These are phyloP conservation scores for Artibeus lituratus DNA, from an alignment of 2,797 vertebrate species.

Conservation along the genomic window DNA sequence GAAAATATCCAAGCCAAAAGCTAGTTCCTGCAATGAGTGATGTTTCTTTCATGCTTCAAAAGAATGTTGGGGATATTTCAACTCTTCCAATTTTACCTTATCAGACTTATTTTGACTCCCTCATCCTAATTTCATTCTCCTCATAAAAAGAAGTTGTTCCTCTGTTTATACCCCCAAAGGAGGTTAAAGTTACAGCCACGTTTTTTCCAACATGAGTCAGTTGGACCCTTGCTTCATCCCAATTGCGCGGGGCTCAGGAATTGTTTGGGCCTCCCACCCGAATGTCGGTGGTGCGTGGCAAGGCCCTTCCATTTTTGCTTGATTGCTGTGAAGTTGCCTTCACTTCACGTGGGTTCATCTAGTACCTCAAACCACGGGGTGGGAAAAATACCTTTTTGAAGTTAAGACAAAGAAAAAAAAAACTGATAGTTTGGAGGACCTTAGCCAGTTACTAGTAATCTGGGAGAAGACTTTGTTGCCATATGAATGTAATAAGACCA, in stretches of 20 bases:
- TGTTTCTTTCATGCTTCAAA: not conserved
- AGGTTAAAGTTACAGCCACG: not conserved
- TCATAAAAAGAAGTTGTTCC: not conserved
- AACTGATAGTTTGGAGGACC: not conserved
- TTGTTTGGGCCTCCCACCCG: not conserved
- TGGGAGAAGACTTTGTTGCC: not conserved
- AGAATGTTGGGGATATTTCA: not conserved
- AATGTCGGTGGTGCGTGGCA: not conserved
- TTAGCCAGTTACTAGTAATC: not conserved
- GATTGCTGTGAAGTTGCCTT: conserved; percentile 29
- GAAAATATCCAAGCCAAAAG: not conserved
- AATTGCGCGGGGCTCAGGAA: not conserved
- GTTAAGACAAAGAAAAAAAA: not conserved
- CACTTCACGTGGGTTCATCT: not conserved
- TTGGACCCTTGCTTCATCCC: not conserved
- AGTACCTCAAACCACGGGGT: not conserved
- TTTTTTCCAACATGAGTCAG: not conserved
- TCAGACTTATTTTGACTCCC: not conserved
- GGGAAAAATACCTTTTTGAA: not conserved
- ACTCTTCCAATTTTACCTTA: not conserved
- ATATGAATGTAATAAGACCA: not conserved
- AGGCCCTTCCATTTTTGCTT: conserved; percentile 1
- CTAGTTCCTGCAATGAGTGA: not conserved
- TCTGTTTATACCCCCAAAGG: conserved; percentile 21
- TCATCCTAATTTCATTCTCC: not conserved